Evolutionary conservation across 1,140 invertebrate genomes (phyloP), one percentile per base, ranked within the genome.

Genomic region (Ceratina japonica): DNA sequence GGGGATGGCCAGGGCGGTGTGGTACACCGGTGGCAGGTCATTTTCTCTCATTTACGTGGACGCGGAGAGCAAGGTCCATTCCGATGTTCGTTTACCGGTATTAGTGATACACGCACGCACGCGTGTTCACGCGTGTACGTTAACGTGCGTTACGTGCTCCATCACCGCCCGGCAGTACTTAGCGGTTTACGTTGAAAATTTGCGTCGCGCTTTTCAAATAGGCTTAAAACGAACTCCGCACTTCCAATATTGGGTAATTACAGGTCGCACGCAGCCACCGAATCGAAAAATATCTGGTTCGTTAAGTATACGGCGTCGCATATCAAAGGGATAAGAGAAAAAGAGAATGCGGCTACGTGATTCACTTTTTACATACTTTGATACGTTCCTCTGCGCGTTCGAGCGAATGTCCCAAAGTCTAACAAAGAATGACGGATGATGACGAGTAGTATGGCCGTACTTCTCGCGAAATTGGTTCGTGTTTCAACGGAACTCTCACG

Each of bases 21-120:
- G 75, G 31, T 66, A 61, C 71, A 59, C 64, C 18, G 49, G 63
- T 82, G 87, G 59, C 80, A 81, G 75, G 75, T 87, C 80, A 87
- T 88, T 88, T 83, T 82, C 77, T 73, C 74, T 72, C 82, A 66
- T 84, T 87, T 80, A 75, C 75, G 37, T 37, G 56, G 64, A 70
- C 63, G 10, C 52, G 44, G 49, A 27, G 56, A 61, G 61, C n/a
- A 61, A 18, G 63, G 13, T 66, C 73, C 65, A 51, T 54, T 31
- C 54, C 71, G 18, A 20, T 56, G 51, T 58, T 64, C 51, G 70
- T 51, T 58, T 1, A 1, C 15, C 49, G 15, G 20, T 71, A 56
- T 61, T 61, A 59, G 54, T 15, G 13, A 15, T 44, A 44, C 37
- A 44, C 10, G 37, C 37, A 1, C 54, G 54, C 15, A 56, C 15